A percentile compares a stretch with the other conserved stretches of the same genome.
phyloP scores from a whole-genome alignment of 1,140 invertebrate genomes.

The Euwallacea similis region DNA sequence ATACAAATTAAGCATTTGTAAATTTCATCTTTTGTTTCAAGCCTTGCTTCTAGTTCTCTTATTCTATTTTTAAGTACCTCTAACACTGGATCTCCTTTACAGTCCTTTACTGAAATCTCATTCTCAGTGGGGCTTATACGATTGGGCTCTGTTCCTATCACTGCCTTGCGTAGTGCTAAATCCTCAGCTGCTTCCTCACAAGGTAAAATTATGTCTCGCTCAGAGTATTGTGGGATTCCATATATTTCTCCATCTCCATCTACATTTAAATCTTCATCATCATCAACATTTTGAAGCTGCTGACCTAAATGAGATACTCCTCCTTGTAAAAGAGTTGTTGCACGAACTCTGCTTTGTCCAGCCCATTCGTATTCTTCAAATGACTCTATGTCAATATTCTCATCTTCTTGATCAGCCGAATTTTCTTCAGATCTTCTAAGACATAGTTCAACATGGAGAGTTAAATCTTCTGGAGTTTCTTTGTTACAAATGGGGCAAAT shows the following conservation, averaged over 20 bases:
- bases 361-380: conserved; percentile 85
- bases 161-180: conserved; percentile 63
- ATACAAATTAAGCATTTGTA: conserved; percentile 88
- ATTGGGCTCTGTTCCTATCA: conserved; percentile 52
- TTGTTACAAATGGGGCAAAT: conserved; percentile 78
- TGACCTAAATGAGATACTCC: conserved; percentile 66
- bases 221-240: conserved; percentile 82
- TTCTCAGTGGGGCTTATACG: conserved; percentile 15
- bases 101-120: conserved; percentile 10
- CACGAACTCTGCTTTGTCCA: conserved; percentile 72
- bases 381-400: conserved; percentile 69
- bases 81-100: conserved; percentile 65
- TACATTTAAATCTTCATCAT: conserved; percentile 57
- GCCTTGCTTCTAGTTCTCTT: conserved; percentile 65
- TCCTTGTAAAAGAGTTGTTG: conserved; percentile 69
- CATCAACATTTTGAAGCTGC: conserved; percentile 57
- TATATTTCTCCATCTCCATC: conserved; percentile 82
- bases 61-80: conserved; percentile 72
- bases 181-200: conserved; percentile 59
- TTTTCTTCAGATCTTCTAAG: conserved; percentile 60
- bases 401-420: conserved; percentile 64
- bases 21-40: conserved; percentile 57
- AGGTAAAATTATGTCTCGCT: conserved; percentile 68
- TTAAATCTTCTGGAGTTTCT: conserved; percentile 69
- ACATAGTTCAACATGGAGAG: conserved; percentile 77